These are phyloP conservation scores for Drosophila antonietae DNA, from an alignment of 2,888 invertebrate species.

Conservation along the genomic window DNA sequence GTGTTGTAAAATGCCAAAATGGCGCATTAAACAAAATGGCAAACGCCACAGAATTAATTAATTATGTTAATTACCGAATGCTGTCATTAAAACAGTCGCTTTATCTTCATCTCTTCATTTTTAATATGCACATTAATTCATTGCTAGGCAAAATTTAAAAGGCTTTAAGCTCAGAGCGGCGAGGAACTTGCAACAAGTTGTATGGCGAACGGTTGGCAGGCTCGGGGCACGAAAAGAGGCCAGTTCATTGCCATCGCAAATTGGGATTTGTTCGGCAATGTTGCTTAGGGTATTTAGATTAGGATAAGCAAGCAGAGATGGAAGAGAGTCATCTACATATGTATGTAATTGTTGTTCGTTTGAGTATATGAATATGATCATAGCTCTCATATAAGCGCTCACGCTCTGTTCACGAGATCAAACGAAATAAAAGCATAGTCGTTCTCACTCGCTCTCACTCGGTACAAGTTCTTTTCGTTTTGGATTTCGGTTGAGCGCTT, in stretches of 20 bases:
- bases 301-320: not conserved
- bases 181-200: slow-evolving; percentile 49
- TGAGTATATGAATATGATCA: too few relatives aligned
- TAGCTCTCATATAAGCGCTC: too few relatives aligned
- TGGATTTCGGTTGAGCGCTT: too few relatives aligned
- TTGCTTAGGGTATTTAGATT: not conserved
- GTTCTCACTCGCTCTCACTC: too few relatives aligned
- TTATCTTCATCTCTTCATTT: slow-evolving; percentile 17
- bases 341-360: too few relatives aligned
- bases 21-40: slow-evolving; percentile 35
- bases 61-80: slow-evolving; percentile 53
- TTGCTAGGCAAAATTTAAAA: not conserved
- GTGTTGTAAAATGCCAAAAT: slow-evolving; percentile 8
- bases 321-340: too few relatives aligned
- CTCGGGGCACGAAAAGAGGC: not conserved
- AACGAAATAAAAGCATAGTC: too few relatives aligned
- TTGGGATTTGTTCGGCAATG: not conserved
- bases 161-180: not conserved
- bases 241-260: slow-evolving; percentile 46
- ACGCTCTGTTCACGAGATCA: too few relatives aligned
- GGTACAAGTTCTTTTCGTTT: too few relatives aligned
- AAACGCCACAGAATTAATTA: slow-evolving; percentile 30
- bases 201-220: not conserved
- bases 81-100: slow-evolving; percentile 30
- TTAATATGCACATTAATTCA: slow-evolving; percentile 53